Percentiles rank a stretch among this genome's conserved stretches.
These are phyloP conservation scores for Cranoglanis bouderius DNA, from an alignment of 2,113 vertebrate species.

Conservation along the genomic window DNA sequence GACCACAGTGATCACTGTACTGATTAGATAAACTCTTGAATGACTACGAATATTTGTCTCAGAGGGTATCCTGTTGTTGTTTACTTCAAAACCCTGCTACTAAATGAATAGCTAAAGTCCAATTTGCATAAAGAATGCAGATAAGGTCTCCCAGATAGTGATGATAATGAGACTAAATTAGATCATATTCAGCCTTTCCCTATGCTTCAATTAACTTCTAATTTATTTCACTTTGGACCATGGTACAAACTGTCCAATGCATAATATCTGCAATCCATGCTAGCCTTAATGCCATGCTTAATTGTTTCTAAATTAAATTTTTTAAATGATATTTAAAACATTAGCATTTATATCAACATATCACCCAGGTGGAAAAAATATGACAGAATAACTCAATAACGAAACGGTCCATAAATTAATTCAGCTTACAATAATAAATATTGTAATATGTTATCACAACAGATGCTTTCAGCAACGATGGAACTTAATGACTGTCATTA, in stretches of 20 bases:
- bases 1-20: slow-evolving; percentile 13
- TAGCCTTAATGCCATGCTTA: slow-evolving; percentile 41
- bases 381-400: slow-evolving; percentile 27
- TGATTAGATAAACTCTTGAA: slow-evolving; percentile 42
- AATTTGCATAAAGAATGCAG: slow-evolving; percentile 49
- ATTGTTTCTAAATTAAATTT: slow-evolving; percentile 39
- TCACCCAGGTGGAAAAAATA: slow-evolving; percentile 10
- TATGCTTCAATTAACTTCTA: slow-evolving; percentile 53
- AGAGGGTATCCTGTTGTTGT: slow-evolving; percentile 19
- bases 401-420: slow-evolving; percentile 13
- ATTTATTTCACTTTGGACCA: slow-evolving; percentile 52
- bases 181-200: slow-evolving; percentile 49
- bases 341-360: slow-evolving; percentile 13
- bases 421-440: slow-evolving; percentile 21
- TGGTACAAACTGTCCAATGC: slow-evolving; percentile 32
- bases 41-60: slow-evolving; percentile 20
- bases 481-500: slow-evolving; percentile 27
- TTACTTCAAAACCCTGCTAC: slow-evolving; percentile 38
- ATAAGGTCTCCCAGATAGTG: slow-evolving; percentile 38
- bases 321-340: slow-evolving; percentile 37
- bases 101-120: slow-evolving; percentile 42
- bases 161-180: slow-evolving; percentile 46
- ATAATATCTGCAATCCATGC: slow-evolving; percentile 17
- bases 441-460: slow-evolving; percentile 33
- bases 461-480: slow-evolving; percentile 39